Conservation (phyloP, 2,797 vertebrate genomes). For the Pseudomugil gertrudae region DNA sequence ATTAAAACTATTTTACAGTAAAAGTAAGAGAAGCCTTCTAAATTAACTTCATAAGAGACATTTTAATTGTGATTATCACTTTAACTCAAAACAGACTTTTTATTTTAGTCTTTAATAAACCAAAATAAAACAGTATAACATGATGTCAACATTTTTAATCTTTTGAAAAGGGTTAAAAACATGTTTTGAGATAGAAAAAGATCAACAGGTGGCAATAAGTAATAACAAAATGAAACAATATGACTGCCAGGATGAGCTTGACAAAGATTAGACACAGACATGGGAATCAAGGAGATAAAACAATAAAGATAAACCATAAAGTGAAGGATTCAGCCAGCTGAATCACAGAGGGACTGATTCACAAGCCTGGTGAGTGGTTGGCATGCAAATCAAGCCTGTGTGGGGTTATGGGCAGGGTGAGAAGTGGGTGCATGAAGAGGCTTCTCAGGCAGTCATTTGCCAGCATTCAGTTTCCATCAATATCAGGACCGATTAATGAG, state of each 20-base stretch:
- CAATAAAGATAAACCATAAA: constrained; percentile 39
- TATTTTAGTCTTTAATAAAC: constrained; percentile 23
- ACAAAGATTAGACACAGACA: constrained; percentile 34
- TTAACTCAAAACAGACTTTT: neutral
- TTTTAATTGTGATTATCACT: neutral
- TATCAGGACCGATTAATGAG: constrained; percentile 87
- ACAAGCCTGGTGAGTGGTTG: constrained; percentile 62
- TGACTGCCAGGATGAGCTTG: constrained; percentile 21
- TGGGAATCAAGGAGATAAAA: constrained; percentile 33
- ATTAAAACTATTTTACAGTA: no score
- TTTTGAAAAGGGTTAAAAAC: constrained; percentile 34
- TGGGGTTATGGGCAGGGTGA: constrained; percentile 68
- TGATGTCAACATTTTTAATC: constrained; percentile 19
- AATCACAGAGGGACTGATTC: constrained; percentile 77
- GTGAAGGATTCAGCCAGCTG: constrained; percentile 52
- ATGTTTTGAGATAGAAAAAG: constrained; percentile 45
- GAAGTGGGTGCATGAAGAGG: constrained; percentile 63
- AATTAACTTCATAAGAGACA: neutral
- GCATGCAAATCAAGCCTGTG: constrained; percentile 81
- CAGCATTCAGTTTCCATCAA: constrained; percentile 86
- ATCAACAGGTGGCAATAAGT: constrained; percentile 70
- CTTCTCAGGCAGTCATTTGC: constrained; percentile 80
- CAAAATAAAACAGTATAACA: constrained; percentile 19
- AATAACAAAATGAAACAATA: constrained; percentile 46
- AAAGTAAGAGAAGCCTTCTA: no score